Evolutionary conservation across 2,888 invertebrate genomes (phyloP), one percentile per base, ranked within the genome.

Genomic region (Abrostola tripartita): DNA sequence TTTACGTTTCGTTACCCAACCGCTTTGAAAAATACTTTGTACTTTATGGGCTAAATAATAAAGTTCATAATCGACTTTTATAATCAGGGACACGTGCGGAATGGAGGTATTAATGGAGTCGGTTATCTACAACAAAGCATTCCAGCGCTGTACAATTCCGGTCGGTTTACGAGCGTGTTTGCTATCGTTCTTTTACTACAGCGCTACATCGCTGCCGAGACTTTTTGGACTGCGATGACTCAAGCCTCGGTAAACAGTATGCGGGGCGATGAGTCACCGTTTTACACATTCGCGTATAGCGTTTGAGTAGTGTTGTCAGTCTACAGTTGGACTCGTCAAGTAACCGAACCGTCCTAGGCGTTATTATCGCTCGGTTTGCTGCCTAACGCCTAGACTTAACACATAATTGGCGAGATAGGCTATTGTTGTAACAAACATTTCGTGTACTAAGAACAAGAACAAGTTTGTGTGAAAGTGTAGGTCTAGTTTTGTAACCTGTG

Each of bases 261-360:
- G 94, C 94, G 94, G 94, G 94, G 91, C 94, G 94, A 94, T 94
- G 94, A 94, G 93, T 94, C 94, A 94, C 94, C 93, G 90, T 93
- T 94, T 94, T 94, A 94, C 94, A 94, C 94, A 94, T 94, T 94
- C 93, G 94, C 94, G 94, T 94, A 92, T 91, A 93, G 94, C 93
- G 92, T 93, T 94, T 90, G 92, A 93, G 91, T 92, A 85, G 90
- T 93, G 93, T 94, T 94, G 94, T 94, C 94, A 94, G 94, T 94
- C 92, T 93, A 92, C 89, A 88, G 91, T 93, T 90, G 92, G 91
- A 90, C 92, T 92, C 89, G 90, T 91, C 88, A 90, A 93, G 93
- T 85, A 91, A 90, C 87, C 87, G 84, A 87, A 86, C 87, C 81
- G 85, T 90, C 88, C 89, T 89, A 90, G 89, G 91, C 89, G 92